Percentiles rank a stretch among this genome's conserved stretches.
Evolutionary conservation across 2,888 invertebrate genomes (phyloP).

Genomic region (Nomada ferruginata): DNA sequence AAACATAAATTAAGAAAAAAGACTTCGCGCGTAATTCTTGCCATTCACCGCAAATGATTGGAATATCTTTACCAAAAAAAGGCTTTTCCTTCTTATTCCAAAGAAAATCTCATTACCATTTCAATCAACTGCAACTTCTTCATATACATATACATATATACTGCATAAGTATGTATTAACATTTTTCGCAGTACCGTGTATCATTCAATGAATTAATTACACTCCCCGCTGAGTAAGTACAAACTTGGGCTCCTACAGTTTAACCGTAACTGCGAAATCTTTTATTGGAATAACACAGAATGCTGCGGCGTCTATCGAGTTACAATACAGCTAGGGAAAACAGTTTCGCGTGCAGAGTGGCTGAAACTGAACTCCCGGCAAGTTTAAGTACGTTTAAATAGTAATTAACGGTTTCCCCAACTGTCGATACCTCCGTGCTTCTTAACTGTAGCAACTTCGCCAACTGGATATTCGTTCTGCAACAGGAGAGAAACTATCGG

Average conservation of each 20-base stretch:
- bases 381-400: slow-evolving; percentile 62
- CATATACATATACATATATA: no score
- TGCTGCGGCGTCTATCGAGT: slow-evolving; percentile 2
- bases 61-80: no score
- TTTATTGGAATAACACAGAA: slow-evolving; percentile 28
- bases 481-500: slow-evolving; percentile 51
- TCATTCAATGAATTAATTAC: no score
- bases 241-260: not conserved
- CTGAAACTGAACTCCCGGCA: slow-evolving; percentile 30
- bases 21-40: no score
- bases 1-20: no score
- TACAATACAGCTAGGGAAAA: slow-evolving; percentile 14
- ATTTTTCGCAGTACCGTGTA: no score
- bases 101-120: no score
- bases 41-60: no score
- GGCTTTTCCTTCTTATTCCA: no score
- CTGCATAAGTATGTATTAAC: no score
- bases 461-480: slow-evolving; percentile 38
- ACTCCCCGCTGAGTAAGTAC: no score
- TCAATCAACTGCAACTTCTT: no score
- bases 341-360: slow-evolving; percentile 16
- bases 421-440: slow-evolving; percentile 52
- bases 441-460: slow-evolving; percentile 43
- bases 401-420: slow-evolving; percentile 56
- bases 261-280: slow-evolving; percentile 8